Evolutionary conservation across 53 echinoderm and acorn worm species (phyloP).

Genomic region (Henricia sp.): DNA sequence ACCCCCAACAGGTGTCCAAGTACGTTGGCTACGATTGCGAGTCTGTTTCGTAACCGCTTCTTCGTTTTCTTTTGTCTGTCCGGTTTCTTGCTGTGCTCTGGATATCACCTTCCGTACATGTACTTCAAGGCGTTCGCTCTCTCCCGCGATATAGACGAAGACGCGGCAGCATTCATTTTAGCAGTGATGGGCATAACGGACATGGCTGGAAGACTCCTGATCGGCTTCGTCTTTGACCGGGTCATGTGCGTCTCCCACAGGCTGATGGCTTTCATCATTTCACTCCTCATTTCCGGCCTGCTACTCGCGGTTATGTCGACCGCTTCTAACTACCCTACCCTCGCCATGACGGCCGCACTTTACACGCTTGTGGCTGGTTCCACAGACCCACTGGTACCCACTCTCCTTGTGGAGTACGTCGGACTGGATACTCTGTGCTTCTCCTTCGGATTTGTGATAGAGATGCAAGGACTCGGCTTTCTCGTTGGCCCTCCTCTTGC

Average conservation of each 20-base stretch:
- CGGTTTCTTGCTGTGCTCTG: constrained; percentile 85
- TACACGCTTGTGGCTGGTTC: constrained; percentile 89
- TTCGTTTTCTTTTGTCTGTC: constrained; percentile 83
- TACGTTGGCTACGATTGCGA: constrained; percentile 40
- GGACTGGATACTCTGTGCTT: constrained; percentile 84
- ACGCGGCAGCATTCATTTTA: constrained; percentile 82
- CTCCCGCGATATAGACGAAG: constrained; percentile 65
- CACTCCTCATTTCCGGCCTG: constrained; percentile 66
- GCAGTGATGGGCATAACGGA: constrained; percentile 90
- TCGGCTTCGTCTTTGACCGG: constrained; percentile 84
- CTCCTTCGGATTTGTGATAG: constrained; percentile 88
- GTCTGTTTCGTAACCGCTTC: constrained; percentile 80
- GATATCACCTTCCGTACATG: constrained; percentile 95
- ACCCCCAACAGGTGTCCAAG: neutral
- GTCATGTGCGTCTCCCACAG: constrained; percentile 72
- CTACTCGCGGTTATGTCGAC: constrained; percentile 68
- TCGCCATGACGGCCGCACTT: constrained; percentile 65
- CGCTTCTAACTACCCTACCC: constrained; percentile 45
- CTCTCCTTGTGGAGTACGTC: constrained; percentile 87
- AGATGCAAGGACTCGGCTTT: constrained; percentile 96
- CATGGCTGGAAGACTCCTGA: constrained; percentile 80
- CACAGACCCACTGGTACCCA: constrained; percentile 87
- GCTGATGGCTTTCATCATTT: constrained; percentile 68
- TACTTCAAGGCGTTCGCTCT: constrained; percentile 91
- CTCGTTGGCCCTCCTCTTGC: constrained; percentile 90